These are phyloP conservation scores for Caenorhabditis japonica DNA, from an alignment of 2,888 invertebrate genomes.

Conservation along the genomic window DNA sequence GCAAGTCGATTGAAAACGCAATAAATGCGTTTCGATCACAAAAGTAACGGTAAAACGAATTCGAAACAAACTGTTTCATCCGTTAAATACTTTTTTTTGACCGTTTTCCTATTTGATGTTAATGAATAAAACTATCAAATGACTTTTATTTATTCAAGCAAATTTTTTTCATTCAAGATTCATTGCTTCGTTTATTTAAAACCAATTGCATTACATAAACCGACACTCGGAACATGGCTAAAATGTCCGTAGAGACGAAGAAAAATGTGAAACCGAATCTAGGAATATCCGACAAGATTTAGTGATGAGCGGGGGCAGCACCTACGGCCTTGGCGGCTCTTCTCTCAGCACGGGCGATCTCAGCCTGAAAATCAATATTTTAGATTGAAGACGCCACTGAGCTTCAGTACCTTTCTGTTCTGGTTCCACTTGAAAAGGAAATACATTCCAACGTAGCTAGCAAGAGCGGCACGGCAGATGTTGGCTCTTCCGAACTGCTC, in stretches of 20 bases:
- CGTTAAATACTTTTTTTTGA: too few relatives aligned
- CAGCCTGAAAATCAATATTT: conserved; percentile 39
- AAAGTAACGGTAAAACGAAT: too few relatives aligned
- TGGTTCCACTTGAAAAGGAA: conserved; percentile 71
- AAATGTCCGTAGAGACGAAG: conserved; percentile 25
- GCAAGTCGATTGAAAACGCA: too few relatives aligned
- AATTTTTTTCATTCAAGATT: too few relatives aligned
- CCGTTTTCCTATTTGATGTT: too few relatives aligned
- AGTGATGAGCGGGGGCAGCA: conserved; percentile 45
- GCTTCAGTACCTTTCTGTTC: conserved; percentile 60
- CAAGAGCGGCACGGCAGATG: conserved; percentile 73
- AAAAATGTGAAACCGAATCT: conserved; percentile 32
- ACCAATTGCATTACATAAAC: conserved; percentile 42
- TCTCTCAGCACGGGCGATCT: conserved; percentile 56
- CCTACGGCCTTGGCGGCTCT: conserved; percentile 43
- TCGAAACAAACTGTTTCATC: too few relatives aligned
- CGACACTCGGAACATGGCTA: conserved; percentile 21
- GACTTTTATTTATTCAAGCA: too few relatives aligned
- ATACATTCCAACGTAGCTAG: conserved; percentile 72
- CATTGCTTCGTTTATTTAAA: conserved; percentile 26
- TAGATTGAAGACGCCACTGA: not conserved
- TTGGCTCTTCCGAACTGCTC: conserved; percentile 75
- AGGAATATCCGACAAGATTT: conserved; percentile 30
- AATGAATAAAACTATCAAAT: too few relatives aligned
- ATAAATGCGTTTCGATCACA: too few relatives aligned